Base-by-base conservation (phyloP, 2,113 vertebrate species). In the Sphaerodactylus townsendi region DNA sequence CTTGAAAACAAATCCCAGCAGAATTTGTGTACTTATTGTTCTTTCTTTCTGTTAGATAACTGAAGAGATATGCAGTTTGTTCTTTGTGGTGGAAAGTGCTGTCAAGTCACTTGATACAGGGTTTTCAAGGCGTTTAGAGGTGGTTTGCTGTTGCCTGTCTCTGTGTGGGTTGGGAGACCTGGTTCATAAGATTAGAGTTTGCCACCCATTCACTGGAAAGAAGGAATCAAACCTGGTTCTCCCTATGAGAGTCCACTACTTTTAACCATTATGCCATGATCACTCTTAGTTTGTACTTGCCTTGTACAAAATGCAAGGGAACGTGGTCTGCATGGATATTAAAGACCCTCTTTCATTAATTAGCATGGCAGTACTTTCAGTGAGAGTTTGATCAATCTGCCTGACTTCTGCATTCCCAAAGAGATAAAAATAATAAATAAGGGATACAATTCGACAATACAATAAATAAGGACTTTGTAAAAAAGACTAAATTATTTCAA, bases 1-100 rank as follows among this genome's bases (percentile, higher is more conserved):
- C 53, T 86, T 77, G 71, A 62, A 28, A 71, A 81, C 77, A 88
- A 86, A 85, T 87, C 87, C 72, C 79, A n/a, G 21, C 5, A 8
- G 88, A 44, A 65, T 30, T 88, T 81, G 75, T 77, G 88, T 82
- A 84, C 28, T 37, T 88, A 85, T 73, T 86, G 80, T 89, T 88
- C 87, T 86, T 92, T 85, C 89, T 64, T 83, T 37, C n/a, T n/a
- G n/a, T n/a, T 80, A 87, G 76, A 41, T 89, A 3, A 37, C 65
- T 10, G 65, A 59, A 69, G 25, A 37, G 87, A 1, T 9, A 19
- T 64, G 37, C 72, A 77, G 0, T 87, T 91, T 79, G 46, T 74
- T 85, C 64, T 50, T n/a, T n/a, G n/a, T n/a, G n/a, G n/a, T n/a
- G n/a, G n/a, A n/a, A n/a, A n/a, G n/a, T n/a, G n/a, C n/a, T n/a